Base-by-base conservation (phyloP, 2,113 vertebrate species). In the Empidonax alnorum region DNA sequence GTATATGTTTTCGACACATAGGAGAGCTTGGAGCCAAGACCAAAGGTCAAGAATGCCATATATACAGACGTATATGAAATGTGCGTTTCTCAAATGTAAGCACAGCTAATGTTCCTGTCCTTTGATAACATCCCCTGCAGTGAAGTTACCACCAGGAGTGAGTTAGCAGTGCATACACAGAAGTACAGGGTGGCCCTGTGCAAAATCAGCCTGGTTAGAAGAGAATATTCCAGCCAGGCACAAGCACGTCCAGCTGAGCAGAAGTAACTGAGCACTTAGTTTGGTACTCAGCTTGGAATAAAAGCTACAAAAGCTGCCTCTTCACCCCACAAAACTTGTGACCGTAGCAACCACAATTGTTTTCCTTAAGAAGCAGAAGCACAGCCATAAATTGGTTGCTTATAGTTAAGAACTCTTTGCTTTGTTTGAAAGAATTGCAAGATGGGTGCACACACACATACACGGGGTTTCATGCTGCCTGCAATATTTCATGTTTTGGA, bases 41-140 rank as follows among this genome's bases (percentile, higher is more conserved):
- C 46, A 50, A 73, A 81, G 90, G 82, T 96, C 68, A 97, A 74
- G 73, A 84, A 93, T 87, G 65, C 46, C 86, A 10, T 79, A 71
- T 63, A 41, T 46, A 84, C n/a, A 72, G 68, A 65, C 46, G 71
- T 7, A 61, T 52, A 56, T 47, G 79, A 90, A 97, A 41, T 41
- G 65, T 33, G 25, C 44, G 39, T 89, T 89, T 86, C 74, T 91
- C 39, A 84, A 76, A 80, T 53, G 46, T 71, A 94, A 94, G 73
- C 72, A 67, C 13, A 81, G 44, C 28, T 73, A 63, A 65, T 44
- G 52, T 72, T 87, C 84, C 72, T 33, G 14, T 53, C 58, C 68
- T 78, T 85, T 91, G 86, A 90, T 82, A 87, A 90, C 22, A 76
- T 50, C 33, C 47, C 61, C 86, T 74, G 62, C 47, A 79, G 72